Evolutionary conservation across 1,140 invertebrate genomes (phyloP), one percentile per base, ranked within the genome.

Genomic region (Cyclargus thomasi): DNA sequence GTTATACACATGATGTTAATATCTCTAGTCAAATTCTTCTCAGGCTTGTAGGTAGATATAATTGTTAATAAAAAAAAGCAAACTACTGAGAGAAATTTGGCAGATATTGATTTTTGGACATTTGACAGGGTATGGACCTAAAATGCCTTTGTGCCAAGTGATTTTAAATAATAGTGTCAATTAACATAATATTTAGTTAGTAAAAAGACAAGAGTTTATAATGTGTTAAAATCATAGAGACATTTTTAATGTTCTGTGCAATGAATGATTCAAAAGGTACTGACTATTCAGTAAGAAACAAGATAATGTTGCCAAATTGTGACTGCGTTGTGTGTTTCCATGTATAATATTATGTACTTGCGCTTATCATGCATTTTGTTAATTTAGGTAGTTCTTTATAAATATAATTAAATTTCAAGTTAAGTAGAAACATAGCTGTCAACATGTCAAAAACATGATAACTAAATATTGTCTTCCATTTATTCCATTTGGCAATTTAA

Each of bases 121-220:
- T 86, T 77, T 67, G 79, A 87, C 88, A 90, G 88, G 88, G 86
- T 90, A 87, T 83, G 88, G 88, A 90, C 88, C 86, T 88, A 74
- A 77, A 80, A 86, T 87, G 88, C 88, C 86, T 88, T 90, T 87
- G 88, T 90, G 88, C 88, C 88, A 88, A 88, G 86, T 90, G 88
- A 88, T 88, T 87, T 79, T 86, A 86, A 82, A 70, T 84, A 78
- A 86, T 86, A 90, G 88, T 86, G 88, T 90, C 86, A 90, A 90
- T 89, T 89, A 86, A 14, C 39, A 11, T 47, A 73, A 71, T 81
- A 79, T 77, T 74, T 89, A 90, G 84, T 82, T 89, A 89, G 83
- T 71, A 86, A 87, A 81, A 63, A 70, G 82, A 83, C 75, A 74
- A 83, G 79, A 88, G 76, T 88, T 84, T 87, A 85, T 88, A 29